Base-by-base conservation (phyloP, 1,140 invertebrate genomes). In the Hirudo medicinalis region DNA sequence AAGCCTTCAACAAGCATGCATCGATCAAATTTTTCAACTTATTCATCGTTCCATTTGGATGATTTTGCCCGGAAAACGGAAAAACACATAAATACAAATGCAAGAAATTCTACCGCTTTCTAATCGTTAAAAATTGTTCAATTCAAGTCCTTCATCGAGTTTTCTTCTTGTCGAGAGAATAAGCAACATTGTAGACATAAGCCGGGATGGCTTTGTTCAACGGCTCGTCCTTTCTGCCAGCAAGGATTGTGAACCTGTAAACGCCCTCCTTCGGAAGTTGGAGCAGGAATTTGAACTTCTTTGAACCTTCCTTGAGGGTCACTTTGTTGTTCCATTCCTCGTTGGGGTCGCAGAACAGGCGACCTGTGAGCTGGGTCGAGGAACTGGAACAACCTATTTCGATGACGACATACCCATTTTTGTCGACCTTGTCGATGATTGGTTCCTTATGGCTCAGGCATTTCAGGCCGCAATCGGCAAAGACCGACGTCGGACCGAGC, bases 161-260 rank as follows among this genome's bases (percentile, higher is more conserved):
- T 49, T 63, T 63, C 57, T 63, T 63, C 20, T n/a, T 63, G 15
- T 63, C 57, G 8, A 63, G 57, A 63, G 57, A 63, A 32, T 63
- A 63, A 11, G 17, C 6, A 25, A 63, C 57, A 11, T 63, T 63
- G 73, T 78, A 81, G 72, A 81, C 80, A 73, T 77, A 82, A 25
- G 81, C 77, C 70, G 81, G 81, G 2, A 75, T 70, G 54, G 78
- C 73, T 20, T 74, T 75, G 19, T 77, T 74, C 40, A 78, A 74
- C 0, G 74, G 73, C 19, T 78, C 74, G 19, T 76, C 76, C 32
- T 76, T 73, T 19, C 77, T 73, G 2, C 60, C 27, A 15, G 78
- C 81, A 69, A 79, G 81, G 20, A 82, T 55, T 49, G 77, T 77
- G 63, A 82, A 74, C 78, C 81, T 77, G 72, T 79, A 82, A 72